These are phyloP conservation scores for Cydia strobilella DNA, from an alignment of 1,140 invertebrate genomes.

Conservation along the genomic window DNA sequence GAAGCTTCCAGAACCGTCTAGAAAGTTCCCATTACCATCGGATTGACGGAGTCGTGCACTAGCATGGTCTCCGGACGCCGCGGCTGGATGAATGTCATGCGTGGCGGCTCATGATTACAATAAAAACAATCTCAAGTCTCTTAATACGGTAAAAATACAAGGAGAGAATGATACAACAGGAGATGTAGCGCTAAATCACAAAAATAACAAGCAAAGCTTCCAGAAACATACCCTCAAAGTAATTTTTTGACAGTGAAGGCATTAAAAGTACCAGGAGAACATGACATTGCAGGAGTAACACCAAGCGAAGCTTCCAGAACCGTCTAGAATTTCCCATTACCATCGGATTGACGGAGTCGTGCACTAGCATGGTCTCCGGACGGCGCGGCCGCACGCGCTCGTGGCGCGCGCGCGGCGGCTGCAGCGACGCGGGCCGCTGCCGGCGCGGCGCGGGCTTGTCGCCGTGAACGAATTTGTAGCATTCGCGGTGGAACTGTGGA, in stretches of 20 bases:
- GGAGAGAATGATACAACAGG: too few relatives aligned
- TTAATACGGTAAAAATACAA: too few relatives aligned
- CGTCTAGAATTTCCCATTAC: conserved; percentile 40
- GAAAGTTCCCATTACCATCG: conserved; percentile 45
- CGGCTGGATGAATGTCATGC: background rate
- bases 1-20: too few relatives aligned
- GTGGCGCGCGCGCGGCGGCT: conserved; percentile 46
- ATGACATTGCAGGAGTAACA: background rate
- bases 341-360: conserved; percentile 55
- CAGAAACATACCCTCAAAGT: too few relatives aligned
- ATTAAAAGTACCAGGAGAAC: background rate
- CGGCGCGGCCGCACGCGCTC: conserved; percentile 41
- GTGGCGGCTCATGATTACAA: too few relatives aligned
- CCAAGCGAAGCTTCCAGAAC: conserved; percentile 34
- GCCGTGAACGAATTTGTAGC: conserved; percentile 54
- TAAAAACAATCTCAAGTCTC: too few relatives aligned
- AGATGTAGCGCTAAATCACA: too few relatives aligned
- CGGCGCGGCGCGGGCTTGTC: conserved; percentile 32
- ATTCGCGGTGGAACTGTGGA: conserved; percentile 65
- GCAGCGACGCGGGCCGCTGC: conserved; percentile 54
- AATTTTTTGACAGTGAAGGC: too few relatives aligned
- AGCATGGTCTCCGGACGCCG: conserved; percentile 58
- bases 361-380: conserved; percentile 59
- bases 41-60: conserved; percentile 54
- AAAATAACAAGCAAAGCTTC: background rate